These are phyloP conservation scores for sheep (Ovis aries) DNA, from an alignment of 2,113 vertebrate genomes.

Conservation along the genomic window ARS-UI_Ramb_v3.0 NC_056054.1:226474001-226474500, in stretches of 20 bases:
- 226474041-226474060: not conserved
- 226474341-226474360: fast-evolving
- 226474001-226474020: not conserved
- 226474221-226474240: not conserved
- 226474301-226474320: not conserved
- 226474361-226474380: too few relatives aligned
- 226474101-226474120: not conserved
- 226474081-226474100: not conserved
- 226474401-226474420: too few relatives aligned
- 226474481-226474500: too few relatives aligned
- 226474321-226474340: not conserved
- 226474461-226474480: too few relatives aligned
- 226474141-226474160: not conserved
- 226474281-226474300: not conserved
- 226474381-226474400: too few relatives aligned
- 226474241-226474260: not conserved
- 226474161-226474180: not conserved
- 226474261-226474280: not conserved
- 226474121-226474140: fast-evolving
- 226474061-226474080: not conserved
- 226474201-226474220: not conserved
- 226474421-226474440: too few relatives aligned
- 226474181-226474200: not conserved
- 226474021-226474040: not conserved
- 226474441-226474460: too few relatives aligned